A percentile compares a stretch with the other conserved stretches of the same genome.
Evolutionary conservation across 1,140 invertebrate species (phyloP).

Genomic region (Propsilocerus akamusi): DNA sequence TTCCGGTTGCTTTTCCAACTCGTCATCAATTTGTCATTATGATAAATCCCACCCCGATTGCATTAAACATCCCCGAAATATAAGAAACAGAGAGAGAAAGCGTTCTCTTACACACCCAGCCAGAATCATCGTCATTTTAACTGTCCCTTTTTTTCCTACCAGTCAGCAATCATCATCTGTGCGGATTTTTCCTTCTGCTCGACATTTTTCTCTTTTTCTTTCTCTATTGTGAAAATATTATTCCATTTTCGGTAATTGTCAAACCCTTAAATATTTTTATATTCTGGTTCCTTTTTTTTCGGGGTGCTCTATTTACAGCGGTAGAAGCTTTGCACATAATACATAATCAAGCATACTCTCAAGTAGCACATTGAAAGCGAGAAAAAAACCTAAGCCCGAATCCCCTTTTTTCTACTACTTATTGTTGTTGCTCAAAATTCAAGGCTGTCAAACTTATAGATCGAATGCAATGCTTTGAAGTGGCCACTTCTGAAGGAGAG

Average conservation of each 20-base stretch:
- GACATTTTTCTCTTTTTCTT: neutral
- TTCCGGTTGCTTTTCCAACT: neutral
- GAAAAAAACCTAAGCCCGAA: no score
- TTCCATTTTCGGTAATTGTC: neutral
- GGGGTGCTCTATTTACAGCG: no score
- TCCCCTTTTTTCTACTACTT: no score
- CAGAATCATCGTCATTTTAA: no score
- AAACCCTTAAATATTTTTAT: neutral
- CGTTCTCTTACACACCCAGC: neutral
- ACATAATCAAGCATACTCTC: no score
- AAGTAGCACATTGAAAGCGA: no score
- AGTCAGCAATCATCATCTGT: neutral
- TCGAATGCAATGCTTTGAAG: neutral
- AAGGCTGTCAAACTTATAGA: neutral
- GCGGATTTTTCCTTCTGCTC: neutral
- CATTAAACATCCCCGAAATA: neutral
- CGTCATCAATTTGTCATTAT: no score
- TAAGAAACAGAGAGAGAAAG: neutral
- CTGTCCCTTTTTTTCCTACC: neutral
- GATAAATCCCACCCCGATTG: no score
- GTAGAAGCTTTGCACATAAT: no score
- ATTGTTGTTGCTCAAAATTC: no score
- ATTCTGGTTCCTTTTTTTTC: no score
- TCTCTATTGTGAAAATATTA: conserved; percentile 1
- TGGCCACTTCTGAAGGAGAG: neutral